Evolutionary conservation across 2,113 vertebrate species (phyloP), one percentile per base, ranked within the genome.

Genomic region (Bubo bubo): DNA sequence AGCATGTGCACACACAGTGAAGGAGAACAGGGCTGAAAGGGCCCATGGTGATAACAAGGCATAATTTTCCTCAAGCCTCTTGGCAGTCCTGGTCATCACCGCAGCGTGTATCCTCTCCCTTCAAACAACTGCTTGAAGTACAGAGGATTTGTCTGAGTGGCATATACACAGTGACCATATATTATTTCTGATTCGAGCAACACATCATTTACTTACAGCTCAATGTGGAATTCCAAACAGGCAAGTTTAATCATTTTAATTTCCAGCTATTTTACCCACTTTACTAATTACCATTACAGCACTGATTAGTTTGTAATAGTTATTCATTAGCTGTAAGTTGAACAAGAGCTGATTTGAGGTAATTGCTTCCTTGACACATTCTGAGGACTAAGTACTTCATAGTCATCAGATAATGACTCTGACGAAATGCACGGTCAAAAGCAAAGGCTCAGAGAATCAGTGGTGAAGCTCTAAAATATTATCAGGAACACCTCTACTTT

Each of bases 281-380:
- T 93, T 85, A 84, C 73, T 96, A 87, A 93, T 87, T 96, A 91
- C 28, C 37, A 89, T 87, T 89, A 85, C n/a, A 68, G 43, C 73
- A 75, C 84, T 91, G 68, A 93, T 92, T 77, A 88, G 64, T 88
- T 87, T 86, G 64, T 91, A 93, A 77, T 76, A 94, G 72, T 92
- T 92, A 95, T 55, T 92, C 86, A 95, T 93, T 92, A 92, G 76
- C 79, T 84, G 5, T 66, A 84, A 83, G 73, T 64, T 76, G 86
- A 95, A 84, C 75, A 83, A 87, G 68, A 79, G 56, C 35, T 92
- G 60, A 93, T 86, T 88, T 83, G 91, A 91, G 66, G 43, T 60
- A 95, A 96, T 91, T 81, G 43, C 47, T 94, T 95, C 67, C 68
- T 85, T 21, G 5, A 87, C 39, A 27, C 4, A 0, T 89, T 81